Percentiles rank a stretch among this genome's conserved stretches.
These are phyloP conservation scores for Silvanus unidentatus DNA, from an alignment of 2,888 invertebrate genomes.

Conservation along the genomic window DNA sequence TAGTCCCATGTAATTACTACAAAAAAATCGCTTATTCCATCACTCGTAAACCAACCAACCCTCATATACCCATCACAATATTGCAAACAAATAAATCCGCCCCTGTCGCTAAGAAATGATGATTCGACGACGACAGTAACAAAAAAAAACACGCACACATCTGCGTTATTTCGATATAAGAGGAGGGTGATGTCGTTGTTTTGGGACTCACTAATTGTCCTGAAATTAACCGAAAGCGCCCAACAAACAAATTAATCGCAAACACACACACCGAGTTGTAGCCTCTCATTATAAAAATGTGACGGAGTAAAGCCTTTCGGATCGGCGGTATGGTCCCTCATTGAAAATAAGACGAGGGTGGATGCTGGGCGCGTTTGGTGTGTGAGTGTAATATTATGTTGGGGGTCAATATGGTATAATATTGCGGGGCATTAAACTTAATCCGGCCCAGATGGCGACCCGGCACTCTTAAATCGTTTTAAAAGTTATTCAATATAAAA, in stretches of 20 bases:
- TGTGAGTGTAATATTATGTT: slow-evolving; percentile 13
- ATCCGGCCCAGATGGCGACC: slow-evolving; percentile 46
- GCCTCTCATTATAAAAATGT: slow-evolving; percentile 42
- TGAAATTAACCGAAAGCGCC: slow-evolving; percentile 38
- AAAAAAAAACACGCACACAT: background rate
- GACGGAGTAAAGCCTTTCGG: slow-evolving; percentile 30
- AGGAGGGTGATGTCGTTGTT: slow-evolving; percentile 24
- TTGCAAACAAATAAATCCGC: background rate
- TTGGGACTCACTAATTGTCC: slow-evolving; percentile 40
- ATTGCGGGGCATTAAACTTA: slow-evolving; percentile 44
- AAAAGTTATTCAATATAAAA: slow-evolving; percentile 50
- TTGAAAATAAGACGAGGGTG: background rate
- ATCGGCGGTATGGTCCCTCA: background rate
- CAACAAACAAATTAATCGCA: slow-evolving; percentile 44
- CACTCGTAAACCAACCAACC: too few relatives aligned
- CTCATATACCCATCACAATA: background rate
- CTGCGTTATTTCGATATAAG: slow-evolving; percentile 18
- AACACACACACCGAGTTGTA: slow-evolving; percentile 25
- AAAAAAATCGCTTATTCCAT: too few relatives aligned
- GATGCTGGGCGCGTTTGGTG: slow-evolving; percentile 4
- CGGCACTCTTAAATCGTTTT: slow-evolving; percentile 46
- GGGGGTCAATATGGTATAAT: slow-evolving; percentile 33
- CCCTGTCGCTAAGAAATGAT: background rate
- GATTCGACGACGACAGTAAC: background rate
- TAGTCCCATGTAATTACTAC: too few relatives aligned